Evolutionary conservation across 92 coral and sea anemone species (phyloP).

Genomic region (Bergia puertoricense): DNA sequence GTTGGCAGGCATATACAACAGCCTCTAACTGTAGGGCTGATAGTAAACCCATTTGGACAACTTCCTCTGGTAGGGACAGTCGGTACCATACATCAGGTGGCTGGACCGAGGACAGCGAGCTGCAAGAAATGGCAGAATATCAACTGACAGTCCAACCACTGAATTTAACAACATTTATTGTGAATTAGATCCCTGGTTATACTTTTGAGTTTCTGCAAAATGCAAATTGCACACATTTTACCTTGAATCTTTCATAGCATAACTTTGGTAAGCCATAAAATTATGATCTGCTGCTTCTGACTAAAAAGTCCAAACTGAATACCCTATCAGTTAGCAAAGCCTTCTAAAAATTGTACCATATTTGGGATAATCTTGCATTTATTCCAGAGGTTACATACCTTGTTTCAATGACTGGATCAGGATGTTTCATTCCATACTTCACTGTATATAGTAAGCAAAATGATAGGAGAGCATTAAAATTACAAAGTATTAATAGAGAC

Average conservation of each 20-base stretch:
- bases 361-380: neutral
- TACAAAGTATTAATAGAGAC: neutral
- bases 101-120: constrained; percentile 93
- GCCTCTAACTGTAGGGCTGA: constrained; percentile 99
- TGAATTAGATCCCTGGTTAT: neutral
- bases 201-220: neutral
- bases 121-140: constrained; percentile 32
- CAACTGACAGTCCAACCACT: neutral
- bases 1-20: constrained; percentile 91
- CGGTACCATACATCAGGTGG: constrained; percentile 95
- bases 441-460: constrained; percentile 58
- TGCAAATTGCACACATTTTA: no score
- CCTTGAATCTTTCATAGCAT: no score
- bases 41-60: constrained; percentile 64
- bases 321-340: no score
- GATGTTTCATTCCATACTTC: constrained; percentile 82
- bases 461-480: neutral
- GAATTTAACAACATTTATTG: neutral
- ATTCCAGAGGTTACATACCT: constrained; percentile 52
- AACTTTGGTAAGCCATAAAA: no score
- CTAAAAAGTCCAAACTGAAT: no score
- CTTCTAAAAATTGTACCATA: neutral
- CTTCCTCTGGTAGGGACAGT: constrained; percentile 73
- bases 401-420: constrained; percentile 98
- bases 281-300: neutral